Evolutionary conservation across 2,797 vertebrate genomes (phyloP).

Genomic region (Tapirus indicus): DNA sequence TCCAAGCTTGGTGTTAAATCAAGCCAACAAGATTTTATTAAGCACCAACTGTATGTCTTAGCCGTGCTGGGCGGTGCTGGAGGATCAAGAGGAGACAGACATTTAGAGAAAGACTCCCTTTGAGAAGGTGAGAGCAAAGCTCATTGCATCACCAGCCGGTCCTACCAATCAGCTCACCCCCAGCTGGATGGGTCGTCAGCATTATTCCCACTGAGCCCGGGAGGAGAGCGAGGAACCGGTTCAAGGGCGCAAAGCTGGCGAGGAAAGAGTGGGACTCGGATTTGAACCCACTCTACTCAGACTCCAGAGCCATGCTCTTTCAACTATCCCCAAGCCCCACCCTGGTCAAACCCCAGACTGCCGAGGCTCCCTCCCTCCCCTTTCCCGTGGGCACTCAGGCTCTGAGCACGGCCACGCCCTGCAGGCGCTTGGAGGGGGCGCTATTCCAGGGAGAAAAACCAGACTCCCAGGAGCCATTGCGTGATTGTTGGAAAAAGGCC

Average conservation of each 20-base stretch:
- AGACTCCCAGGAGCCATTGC: background rate
- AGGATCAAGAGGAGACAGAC: background rate
- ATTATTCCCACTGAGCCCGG: rapidly evolving
- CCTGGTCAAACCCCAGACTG: background rate
- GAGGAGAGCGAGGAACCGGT: background rate
- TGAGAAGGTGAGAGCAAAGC: background rate
- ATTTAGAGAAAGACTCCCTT: background rate
- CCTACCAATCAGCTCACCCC: background rate
- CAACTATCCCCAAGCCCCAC: background rate
- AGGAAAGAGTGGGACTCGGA: background rate
- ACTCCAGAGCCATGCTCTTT: background rate
- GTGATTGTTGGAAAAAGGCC: background rate
- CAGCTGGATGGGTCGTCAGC: rapidly evolving
- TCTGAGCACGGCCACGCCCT: background rate
- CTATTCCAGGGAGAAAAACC: background rate
- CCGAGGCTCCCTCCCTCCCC: background rate
- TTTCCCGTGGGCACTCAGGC: rapidly evolving
- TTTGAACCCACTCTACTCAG: rapidly evolving
- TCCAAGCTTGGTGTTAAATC: background rate
- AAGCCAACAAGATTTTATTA: background rate
- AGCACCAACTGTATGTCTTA: background rate
- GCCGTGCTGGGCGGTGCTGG: background rate
- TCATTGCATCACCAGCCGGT: rapidly evolving
- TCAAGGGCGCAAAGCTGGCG: background rate
- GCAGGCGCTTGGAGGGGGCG: background rate